Evolutionary conservation across 2,888 invertebrate species (phyloP).

Genomic region (Eristalis pertinax): DNA sequence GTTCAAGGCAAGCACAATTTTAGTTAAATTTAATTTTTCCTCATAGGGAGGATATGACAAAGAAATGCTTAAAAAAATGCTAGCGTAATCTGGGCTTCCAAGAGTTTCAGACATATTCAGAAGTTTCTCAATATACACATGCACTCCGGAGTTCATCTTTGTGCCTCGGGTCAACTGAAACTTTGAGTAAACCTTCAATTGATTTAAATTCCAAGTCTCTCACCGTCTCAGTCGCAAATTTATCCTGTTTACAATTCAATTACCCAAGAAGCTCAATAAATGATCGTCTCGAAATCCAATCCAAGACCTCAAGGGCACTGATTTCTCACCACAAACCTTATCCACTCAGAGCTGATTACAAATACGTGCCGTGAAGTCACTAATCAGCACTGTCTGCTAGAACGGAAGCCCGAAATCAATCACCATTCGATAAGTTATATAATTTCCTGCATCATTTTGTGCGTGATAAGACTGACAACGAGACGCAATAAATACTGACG

Average conservation of each 20-base stretch:
- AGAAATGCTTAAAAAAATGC: too few species aligned
- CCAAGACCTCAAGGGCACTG: not conserved
- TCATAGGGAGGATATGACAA: too few species aligned
- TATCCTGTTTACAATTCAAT: not conserved
- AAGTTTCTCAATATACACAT: too few species aligned
- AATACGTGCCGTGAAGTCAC: not conserved
- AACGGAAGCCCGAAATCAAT: not conserved
- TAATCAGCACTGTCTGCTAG: not conserved
- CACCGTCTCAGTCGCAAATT: not conserved
- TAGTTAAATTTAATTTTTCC: too few species aligned
- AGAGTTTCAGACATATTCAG: too few species aligned
- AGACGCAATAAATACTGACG: not conserved
- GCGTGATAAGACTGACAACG: conserved; percentile 3
- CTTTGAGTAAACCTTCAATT: too few species aligned
- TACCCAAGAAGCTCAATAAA: not conserved
- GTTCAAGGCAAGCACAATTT: too few species aligned
- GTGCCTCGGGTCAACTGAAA: too few species aligned
- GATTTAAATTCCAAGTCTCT: not conserved
- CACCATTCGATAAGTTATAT: not conserved
- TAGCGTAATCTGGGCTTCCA: too few species aligned
- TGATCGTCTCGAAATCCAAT: not conserved
- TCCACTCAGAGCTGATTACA: not conserved
- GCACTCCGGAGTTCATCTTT: too few species aligned
- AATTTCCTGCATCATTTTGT: not conserved
- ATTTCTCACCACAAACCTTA: not conserved